These are phyloP conservation scores for Mastomys coucha DNA, from an alignment of 2,113 vertebrate genomes.

Conservation along the genomic window DNA sequence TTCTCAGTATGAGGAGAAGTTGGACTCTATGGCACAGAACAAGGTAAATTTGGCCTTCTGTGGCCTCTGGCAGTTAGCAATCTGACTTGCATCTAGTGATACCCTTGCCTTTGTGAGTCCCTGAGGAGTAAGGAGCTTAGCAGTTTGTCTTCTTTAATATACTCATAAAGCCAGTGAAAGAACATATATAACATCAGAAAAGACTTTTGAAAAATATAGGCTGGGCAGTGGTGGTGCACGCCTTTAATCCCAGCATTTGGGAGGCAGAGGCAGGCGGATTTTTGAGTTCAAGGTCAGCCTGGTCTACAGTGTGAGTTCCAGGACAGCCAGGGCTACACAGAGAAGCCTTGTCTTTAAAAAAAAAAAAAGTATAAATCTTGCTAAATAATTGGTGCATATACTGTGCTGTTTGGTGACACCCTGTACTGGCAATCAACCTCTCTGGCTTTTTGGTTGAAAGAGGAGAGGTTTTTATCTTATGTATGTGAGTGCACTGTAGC, in stretches of 20 bases:
- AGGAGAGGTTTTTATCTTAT: too few relatives aligned
- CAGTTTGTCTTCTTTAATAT: neutral
- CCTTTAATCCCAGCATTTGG: too few relatives aligned
- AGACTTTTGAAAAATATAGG: slow-evolving; percentile 20
- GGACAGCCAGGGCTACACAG: too few relatives aligned
- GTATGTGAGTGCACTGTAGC: too few relatives aligned
- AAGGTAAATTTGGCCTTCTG: slow-evolving; percentile 45
- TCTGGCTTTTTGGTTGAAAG: slow-evolving; percentile 12
- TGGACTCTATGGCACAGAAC: neutral
- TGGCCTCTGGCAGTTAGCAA: neutral
- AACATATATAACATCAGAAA: neutral
- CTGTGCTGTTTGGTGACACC: neutral
- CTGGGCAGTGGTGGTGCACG: too few relatives aligned
- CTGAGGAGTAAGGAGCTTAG: neutral
- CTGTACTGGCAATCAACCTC: neutral
- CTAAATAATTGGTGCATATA: neutral
- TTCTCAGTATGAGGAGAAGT: neutral
- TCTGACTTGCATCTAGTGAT: slow-evolving; percentile 42
- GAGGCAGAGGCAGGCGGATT: too few relatives aligned
- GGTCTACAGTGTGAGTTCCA: too few relatives aligned
- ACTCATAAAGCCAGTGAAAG: neutral
- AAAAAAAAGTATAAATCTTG: slow-evolving; percentile 42
- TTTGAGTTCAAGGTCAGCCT: too few relatives aligned
- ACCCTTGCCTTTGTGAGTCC: slow-evolving; percentile 7
- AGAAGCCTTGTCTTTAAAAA: neutral